Conservation (phyloP, 1,140 invertebrate species). For the Euglossa dilemma region DNA sequence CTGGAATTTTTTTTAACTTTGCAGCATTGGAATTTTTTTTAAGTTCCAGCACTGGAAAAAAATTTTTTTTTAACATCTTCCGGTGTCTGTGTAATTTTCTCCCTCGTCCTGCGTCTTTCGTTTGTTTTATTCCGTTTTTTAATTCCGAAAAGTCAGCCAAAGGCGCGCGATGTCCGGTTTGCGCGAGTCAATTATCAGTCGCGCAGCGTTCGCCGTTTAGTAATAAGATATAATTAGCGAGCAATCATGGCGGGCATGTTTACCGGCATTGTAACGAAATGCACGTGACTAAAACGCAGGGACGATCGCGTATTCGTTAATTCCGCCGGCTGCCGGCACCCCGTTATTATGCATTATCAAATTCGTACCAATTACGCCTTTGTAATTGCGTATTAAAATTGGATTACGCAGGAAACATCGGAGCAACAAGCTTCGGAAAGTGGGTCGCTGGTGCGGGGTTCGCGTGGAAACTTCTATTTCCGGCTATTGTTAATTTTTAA, state of each 20-base stretch:
- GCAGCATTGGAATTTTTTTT: too few species aligned
- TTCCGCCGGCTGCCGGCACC: not conserved
- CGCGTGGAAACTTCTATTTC: not conserved
- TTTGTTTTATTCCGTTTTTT: too few species aligned
- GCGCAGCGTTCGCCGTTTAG: not conserved
- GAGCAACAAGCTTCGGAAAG: slow-evolving; percentile 20
- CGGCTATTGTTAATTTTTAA: slow-evolving; percentile 15
- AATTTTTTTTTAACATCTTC: too few species aligned
- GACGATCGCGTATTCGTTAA: slow-evolving; percentile 2
- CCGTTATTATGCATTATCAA: slow-evolving; percentile 29
- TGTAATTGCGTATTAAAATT: slow-evolving; percentile 37
- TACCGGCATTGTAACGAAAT: slow-evolving; percentile 15
- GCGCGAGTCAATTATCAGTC: not conserved
- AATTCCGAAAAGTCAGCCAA: not conserved
- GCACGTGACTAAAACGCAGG: not conserved
- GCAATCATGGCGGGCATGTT: slow-evolving; percentile 14
- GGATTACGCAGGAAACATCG: not conserved
- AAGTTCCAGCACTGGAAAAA: too few species aligned
- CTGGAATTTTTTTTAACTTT: too few species aligned
- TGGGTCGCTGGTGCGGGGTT: not conserved
- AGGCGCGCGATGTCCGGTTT: not conserved
- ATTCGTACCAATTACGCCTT: not conserved
- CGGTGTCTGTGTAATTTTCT: not conserved
- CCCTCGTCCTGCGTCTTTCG: too few species aligned
- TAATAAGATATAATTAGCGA: slow-evolving; percentile 12